Evolutionary conservation across 2,888 invertebrate genomes (phyloP).

Genomic region (Caenorhabditis sinica): DNA sequence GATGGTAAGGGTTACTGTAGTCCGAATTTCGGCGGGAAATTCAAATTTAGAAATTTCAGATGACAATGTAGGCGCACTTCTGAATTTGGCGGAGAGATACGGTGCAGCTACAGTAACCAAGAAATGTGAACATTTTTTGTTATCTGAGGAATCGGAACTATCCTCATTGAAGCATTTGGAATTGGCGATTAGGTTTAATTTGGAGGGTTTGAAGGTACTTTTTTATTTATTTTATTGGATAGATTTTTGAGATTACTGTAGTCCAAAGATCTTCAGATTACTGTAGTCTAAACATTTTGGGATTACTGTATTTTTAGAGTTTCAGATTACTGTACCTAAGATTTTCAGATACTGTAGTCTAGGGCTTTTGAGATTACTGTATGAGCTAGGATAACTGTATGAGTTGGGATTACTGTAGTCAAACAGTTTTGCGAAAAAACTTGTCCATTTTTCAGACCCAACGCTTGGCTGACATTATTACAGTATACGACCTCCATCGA

Average conservation of each 20-base stretch:
- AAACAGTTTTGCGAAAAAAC: background rate
- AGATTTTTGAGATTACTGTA: no score
- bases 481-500: background rate
- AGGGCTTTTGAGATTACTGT: no score
- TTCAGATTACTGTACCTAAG: no score
- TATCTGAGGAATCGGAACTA: background rate
- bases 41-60: conserved; percentile 7
- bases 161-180: background rate
- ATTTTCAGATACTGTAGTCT: no score
- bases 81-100: conserved; percentile 1
- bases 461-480: background rate
- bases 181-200: background rate
- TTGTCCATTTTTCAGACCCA: background rate
- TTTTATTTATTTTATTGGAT: no score
- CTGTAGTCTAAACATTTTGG: no score
- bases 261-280: no score
- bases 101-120: conserved; percentile 1
- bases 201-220: conserved; percentile 6
- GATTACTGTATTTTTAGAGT: background rate
- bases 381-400: no score
- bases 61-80: background rate
- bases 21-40: no score
- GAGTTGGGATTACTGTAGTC: no score
- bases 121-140: conserved; percentile 7
- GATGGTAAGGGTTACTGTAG: background rate